Evolutionary conservation across 2,797 vertebrate genomes (phyloP), one percentile per base, ranked within the genome.

Genomic region (Onychomys torridus): DNA sequence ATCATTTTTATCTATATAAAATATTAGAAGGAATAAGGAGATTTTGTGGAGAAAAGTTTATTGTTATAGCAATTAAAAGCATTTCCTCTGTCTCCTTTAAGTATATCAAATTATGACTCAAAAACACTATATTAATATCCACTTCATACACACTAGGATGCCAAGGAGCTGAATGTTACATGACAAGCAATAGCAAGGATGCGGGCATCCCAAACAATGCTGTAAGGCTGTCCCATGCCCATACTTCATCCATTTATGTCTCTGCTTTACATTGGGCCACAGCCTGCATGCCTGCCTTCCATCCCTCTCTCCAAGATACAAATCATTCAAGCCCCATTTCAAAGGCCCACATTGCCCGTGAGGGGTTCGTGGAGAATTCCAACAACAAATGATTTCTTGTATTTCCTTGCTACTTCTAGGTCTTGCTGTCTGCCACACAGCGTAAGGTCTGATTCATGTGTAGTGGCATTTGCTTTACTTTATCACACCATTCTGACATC

Each of bases 21-120:
- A 91, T 90, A 21, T 93, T 81, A 88, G 3, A 96, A n/a, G 11
- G 0, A 16, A 94, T 55, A 94, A 92, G 93, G 43, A 27, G 5
- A 89, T 73, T 69, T 92, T 76, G 86, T 86, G 63, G 5, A 89
- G 32, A 78, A 95, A 96, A 89, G 40, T 59, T 96, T 79, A 59
- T 49, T 89, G 92, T 96, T 79, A 89, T 17, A 86, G 40, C 55
- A 97, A 43, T 79, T 94, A 57, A 91, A 94, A 96, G 78, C 25
- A 90, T 19, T 57, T 43, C 43, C 78, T 78, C 78, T 88, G n/a
- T 95, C 91, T 86, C 25, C 46, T 91, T 71, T 19, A 57, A 73
- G 32, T 75, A 95, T 86, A 96, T n/a, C 46, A 78, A 95, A 95
- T 52, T 91, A 21, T 89, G 63, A 84, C 46, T 46, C 13, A 89